Percentiles rank a stretch among this genome's conserved stretches.
Conservation (phyloP, 2,888 invertebrate species). For the Aphidius colemani region DNA sequence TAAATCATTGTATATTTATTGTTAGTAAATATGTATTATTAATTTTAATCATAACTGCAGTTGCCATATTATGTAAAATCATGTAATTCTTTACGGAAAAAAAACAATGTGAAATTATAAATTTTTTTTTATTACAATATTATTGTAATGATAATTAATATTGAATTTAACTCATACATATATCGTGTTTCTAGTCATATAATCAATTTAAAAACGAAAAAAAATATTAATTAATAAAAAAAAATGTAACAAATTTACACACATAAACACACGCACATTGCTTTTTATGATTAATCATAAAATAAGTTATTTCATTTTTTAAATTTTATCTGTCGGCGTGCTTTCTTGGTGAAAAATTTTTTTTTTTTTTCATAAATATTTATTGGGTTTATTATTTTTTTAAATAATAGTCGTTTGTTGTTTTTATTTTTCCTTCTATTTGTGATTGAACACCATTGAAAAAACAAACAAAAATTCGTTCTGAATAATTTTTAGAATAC, state of each 20-base stretch:
- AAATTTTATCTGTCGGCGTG: conserved; percentile 23
- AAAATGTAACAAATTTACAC: conserved; percentile 32
- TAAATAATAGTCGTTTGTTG: conserved; percentile 1
- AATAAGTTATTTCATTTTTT: conserved; percentile 28
- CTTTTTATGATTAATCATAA: conserved; percentile 11
- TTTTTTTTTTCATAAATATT: conserved; percentile 17
- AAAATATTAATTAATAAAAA: too few species aligned
- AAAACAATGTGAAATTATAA: conserved; percentile 3
- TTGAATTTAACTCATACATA: conserved; percentile 51
- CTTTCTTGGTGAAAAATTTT: conserved; percentile 18
- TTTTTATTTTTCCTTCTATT: background rate
- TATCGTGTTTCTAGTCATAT: conserved; percentile 59
- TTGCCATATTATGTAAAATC: conserved; percentile 45
- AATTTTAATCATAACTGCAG: conserved; percentile 39
- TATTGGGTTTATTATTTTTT: conserved; percentile 4
- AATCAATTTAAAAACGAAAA: conserved; percentile 29
- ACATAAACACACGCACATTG: conserved; percentile 23
- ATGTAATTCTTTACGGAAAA: background rate
- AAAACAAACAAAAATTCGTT: conserved; percentile 5
- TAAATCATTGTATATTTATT: conserved; percentile 10
- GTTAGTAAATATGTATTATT: conserved; percentile 36
- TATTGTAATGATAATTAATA: conserved; percentile 42
- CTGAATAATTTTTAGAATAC: conserved; percentile 6
- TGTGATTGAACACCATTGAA: background rate
- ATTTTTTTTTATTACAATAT: conserved; percentile 29